Base-by-base conservation (phyloP, 2,888 invertebrate genomes). In the Penaeus monodon region DNA sequence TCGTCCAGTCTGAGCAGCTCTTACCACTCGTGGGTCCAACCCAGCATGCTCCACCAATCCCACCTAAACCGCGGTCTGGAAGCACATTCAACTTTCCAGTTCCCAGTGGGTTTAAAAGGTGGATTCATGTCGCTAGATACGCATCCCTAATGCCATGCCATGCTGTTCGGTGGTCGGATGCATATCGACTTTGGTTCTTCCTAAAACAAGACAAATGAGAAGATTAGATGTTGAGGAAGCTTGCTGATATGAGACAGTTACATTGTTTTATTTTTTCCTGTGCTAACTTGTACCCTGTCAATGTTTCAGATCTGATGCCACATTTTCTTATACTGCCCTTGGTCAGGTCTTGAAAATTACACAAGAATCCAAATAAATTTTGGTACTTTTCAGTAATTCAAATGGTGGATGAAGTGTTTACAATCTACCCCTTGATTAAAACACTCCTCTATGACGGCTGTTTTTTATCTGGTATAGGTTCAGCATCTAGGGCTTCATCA, bases 391-490 rank as follows among this genome's bases (percentile, higher is more conserved):
- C 76, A 44, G 76, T 44, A 29, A 14, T 24, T 76, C 76, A 76
- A 76, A 76, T 44, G 33, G 49, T 76, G 76, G 76, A 4, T 70
- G 7, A 70, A 70, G 70, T 70, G 70, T 70, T 70, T 24, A 29
- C 70, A 70, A 70, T 70, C 70, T 70, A 70, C 70, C 70, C 6
- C 12, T 70, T 70, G 70, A 76, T 76, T 76, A 76, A 76, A 27
- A 74, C 74, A 74, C 27, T 74, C 3, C 74, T n/a, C 74, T 6
- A 2, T 74, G 74, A 74, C 2, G 74, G 29, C 74, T 74, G 65
- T 74, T 74, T 74, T 74, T 74, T 1, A 74, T 74, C 74, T 74
- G 33, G 2, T 29, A 74, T n/a, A 74, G 74, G 74, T 74, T 74
- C 74, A 74, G n/a, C n/a, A 73, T 73, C 73, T 73, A 27, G 12